phyloP scores from a whole-genome alignment of 2,888 invertebrate species.

The Emesis russula region DNA sequence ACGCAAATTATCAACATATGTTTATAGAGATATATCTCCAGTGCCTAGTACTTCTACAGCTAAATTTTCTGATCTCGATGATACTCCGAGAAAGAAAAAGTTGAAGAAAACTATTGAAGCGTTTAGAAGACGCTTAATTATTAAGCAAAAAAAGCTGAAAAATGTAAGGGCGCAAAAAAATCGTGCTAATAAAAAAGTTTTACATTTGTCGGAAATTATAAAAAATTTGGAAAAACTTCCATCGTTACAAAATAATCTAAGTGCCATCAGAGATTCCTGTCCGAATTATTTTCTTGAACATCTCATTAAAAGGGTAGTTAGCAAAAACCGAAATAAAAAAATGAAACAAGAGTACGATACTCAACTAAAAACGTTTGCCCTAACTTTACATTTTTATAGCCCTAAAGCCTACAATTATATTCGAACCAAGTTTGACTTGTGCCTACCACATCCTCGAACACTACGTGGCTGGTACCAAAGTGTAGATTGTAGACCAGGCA shows the following conservation, averaged over 20 bases:
- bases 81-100: background rate
- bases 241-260: background rate
- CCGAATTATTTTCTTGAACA: background rate
- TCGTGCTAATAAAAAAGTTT: background rate
- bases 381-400: background rate
- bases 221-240: background rate
- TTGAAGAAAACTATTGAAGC: background rate
- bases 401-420: background rate
- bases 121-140: background rate
- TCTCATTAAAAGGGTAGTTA: background rate
- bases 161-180: background rate
- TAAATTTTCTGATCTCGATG: background rate
- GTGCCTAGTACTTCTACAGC: background rate
- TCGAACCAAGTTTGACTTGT: background rate
- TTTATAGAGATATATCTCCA: conserved; percentile 1
- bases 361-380: background rate
- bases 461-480: conserved; percentile 28
- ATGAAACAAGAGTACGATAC: background rate
- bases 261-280: background rate
- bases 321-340: background rate
- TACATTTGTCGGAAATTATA: background rate
- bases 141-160: background rate
- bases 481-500: conserved; percentile 37
- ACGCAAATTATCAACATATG: background rate
- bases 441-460: background rate